These are phyloP conservation scores for Capitella teleta DNA, from an alignment of 1,140 invertebrate genomes.

Conservation along the genomic window DNA sequence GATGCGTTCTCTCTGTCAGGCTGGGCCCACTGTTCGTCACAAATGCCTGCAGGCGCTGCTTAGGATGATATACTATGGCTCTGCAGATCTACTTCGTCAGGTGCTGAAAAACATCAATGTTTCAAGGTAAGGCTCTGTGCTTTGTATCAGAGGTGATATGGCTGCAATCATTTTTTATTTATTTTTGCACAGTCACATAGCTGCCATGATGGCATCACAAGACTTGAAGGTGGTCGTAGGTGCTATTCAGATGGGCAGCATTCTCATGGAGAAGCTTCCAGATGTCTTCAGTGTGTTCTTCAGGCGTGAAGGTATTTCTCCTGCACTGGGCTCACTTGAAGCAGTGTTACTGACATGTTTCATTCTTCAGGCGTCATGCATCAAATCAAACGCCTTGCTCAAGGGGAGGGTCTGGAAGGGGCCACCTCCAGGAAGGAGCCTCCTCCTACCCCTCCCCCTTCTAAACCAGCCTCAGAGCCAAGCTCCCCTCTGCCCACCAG, in stretches of 20 bases:
- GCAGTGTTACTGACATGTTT: neutral
- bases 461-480: conserved; percentile 15
- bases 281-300: conserved; percentile 91
- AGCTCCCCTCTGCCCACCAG: too few species aligned
- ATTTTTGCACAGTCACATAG: conserved; percentile 71
- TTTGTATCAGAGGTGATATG: conserved; percentile 1
- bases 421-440: conserved; percentile 4
- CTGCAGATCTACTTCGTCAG: conserved; percentile 63
- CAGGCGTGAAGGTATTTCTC: conserved; percentile 63
- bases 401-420: conserved; percentile 44
- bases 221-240: conserved; percentile 92
- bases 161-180: conserved; percentile 6
- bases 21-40: conserved; percentile 90
- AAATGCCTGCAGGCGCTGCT: conserved; percentile 90
- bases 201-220: conserved; percentile 91
- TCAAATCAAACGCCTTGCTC: conserved; percentile 55
- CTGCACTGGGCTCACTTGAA: neutral
- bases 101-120: conserved; percentile 87
- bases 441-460: neutral
- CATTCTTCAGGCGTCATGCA: conserved; percentile 64
- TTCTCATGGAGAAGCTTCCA: conserved; percentile 89
- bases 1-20: conserved; percentile 36
- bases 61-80: conserved; percentile 89
- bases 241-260: conserved; percentile 91
- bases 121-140: too few species aligned